Evolutionary conservation across 2,797 vertebrate species (phyloP).

Genomic region (Sciurus vulgaris): DNA sequence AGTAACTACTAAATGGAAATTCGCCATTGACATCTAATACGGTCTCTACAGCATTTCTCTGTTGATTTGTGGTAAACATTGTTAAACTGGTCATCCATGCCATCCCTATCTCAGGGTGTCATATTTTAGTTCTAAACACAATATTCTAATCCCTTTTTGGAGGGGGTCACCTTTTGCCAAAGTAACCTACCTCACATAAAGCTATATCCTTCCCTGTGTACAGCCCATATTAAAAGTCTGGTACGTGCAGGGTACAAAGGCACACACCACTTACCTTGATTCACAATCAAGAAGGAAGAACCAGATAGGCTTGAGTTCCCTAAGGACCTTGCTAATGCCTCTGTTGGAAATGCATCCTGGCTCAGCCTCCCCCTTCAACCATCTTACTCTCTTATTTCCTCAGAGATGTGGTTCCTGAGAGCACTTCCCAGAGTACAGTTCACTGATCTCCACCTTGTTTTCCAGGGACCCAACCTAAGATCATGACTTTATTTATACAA

Average conservation of each 20-base stretch:
- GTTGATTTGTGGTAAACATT: neutral
- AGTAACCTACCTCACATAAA: neutral
- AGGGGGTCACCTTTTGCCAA: neutral
- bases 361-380: neutral
- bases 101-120: neutral
- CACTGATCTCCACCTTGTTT: neutral
- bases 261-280: neutral
- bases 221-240: neutral
- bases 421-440: neutral
- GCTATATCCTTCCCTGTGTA: accelerated
- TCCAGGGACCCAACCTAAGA: neutral
- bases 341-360: accelerated
- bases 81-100: neutral
- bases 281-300: neutral
- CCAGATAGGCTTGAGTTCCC: neutral
- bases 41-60: neutral
- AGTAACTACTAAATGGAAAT: neutral
- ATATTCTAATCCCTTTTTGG: neutral
- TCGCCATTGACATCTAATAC: neutral
- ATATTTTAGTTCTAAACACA: neutral
- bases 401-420: neutral
- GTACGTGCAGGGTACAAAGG: neutral
- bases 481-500: neutral
- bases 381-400: neutral
- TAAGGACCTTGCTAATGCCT: neutral